Conservation (phyloP, 1,140 invertebrate genomes). For the Stegodyphus mimosarum region DNA sequence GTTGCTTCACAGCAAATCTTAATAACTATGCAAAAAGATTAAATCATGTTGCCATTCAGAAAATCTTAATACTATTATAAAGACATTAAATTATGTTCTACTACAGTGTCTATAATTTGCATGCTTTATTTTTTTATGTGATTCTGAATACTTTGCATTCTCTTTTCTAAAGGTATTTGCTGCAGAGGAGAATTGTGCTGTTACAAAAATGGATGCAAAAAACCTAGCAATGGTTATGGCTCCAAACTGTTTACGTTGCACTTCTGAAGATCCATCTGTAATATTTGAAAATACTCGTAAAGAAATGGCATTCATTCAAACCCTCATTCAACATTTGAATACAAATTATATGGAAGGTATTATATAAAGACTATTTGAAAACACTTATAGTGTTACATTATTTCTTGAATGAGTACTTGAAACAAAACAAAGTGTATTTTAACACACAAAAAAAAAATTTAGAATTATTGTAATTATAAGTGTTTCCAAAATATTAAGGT, state of each 20-base stretch:
- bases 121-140: no score
- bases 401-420: neutral
- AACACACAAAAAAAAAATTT: neutral
- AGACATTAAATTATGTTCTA: no score
- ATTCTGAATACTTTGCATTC: no score
- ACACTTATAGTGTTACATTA: neutral
- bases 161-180: constrained; percentile 79
- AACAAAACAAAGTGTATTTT: neutral
- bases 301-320: constrained; percentile 97
- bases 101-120: no score
- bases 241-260: constrained; percentile 95
- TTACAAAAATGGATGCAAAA: constrained; percentile 98
- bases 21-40: no score
- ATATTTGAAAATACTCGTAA: constrained; percentile 97
- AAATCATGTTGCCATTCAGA: no score
- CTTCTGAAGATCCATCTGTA: constrained; percentile 89
- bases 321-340: constrained; percentile 91
- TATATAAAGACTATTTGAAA: constrained; percentile 59
- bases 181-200: constrained; percentile 86
- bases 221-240: constrained; percentile 99
- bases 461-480: neutral
- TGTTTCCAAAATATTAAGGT: neutral
- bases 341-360: constrained; percentile 78
- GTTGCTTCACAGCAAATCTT: no score
- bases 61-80: no score